Conservation (phyloP, 37 sponge, comb jelly and placozoan genomes). For the Hexactinellida sp. region DNA sequence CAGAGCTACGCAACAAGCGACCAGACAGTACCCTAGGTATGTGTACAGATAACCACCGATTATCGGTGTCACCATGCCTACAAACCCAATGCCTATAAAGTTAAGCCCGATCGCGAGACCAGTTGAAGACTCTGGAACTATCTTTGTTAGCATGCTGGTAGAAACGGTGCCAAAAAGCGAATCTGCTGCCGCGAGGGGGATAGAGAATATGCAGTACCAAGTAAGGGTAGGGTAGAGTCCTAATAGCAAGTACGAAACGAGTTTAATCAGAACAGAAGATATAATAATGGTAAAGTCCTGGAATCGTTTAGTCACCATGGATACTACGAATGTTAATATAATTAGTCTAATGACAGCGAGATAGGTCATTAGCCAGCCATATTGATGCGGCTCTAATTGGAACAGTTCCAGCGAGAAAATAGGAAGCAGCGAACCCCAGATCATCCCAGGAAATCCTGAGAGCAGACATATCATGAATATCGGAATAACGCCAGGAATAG, state of each 20-base stretch:
- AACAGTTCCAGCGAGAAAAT: neutral
- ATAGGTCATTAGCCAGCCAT: conserved; percentile 9
- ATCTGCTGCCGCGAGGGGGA: neutral
- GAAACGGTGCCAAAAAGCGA: neutral
- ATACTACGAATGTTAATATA: neutral
- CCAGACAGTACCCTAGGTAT: neutral
- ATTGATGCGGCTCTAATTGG: neutral
- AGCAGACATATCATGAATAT: conserved; percentile 1
- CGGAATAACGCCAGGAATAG: neutral
- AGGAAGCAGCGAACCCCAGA: neutral
- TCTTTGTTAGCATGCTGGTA: neutral
- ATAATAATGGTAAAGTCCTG: neutral
- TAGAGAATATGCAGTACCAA: neutral
- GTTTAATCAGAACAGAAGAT: neutral
- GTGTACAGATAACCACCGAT: neutral
- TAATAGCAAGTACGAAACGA: neutral
- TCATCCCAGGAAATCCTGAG: neutral
- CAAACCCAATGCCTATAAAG: neutral
- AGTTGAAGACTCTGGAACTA: neutral
- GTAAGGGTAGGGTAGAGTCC: neutral
- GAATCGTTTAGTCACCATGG: neutral
- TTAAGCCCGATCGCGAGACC: neutral
- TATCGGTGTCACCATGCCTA: neutral
- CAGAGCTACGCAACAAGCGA: neutral
- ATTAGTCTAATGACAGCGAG: neutral